A percentile compares a stretch with the other conserved stretches of the same genome.
These are phyloP conservation scores for Acipenser transmontanus DNA, from an alignment of 2,797 vertebrate species.

Conservation along the genomic window DNA sequence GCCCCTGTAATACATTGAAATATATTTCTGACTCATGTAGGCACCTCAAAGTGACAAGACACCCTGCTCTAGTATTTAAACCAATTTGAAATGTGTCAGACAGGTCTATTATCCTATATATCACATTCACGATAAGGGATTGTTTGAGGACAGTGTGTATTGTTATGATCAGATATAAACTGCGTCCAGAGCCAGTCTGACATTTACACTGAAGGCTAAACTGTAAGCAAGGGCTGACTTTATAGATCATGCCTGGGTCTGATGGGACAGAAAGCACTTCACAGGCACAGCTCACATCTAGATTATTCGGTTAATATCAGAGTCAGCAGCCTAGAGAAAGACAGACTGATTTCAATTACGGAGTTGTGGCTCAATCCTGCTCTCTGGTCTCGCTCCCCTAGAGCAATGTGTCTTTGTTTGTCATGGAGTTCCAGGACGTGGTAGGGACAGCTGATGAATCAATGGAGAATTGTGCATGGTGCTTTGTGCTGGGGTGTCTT, in stretches of 20 bases:
- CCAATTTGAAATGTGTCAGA: background rate
- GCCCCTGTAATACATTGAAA: background rate
- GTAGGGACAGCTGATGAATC: background rate
- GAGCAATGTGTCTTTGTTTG: background rate
- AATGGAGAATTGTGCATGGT: background rate
- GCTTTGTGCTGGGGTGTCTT: no score
- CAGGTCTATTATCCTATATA: background rate
- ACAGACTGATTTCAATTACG: conserved; percentile 1
- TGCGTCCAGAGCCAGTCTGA: background rate
- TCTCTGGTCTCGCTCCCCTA: background rate
- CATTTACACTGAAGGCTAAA: background rate
- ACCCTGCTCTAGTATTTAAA: background rate
- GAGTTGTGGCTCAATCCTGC: background rate
- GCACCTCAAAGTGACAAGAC: conserved; percentile 1
- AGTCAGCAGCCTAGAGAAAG: background rate
- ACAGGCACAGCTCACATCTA: background rate
- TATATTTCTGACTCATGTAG: background rate
- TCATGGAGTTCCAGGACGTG: background rate
- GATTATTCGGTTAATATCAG: conserved; percentile 1
- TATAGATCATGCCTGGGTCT: background rate
- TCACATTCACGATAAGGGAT: background rate
- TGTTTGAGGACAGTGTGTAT: background rate
- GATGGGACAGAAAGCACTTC: background rate
- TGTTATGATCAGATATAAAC: background rate
- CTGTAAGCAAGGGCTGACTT: background rate